These are phyloP conservation scores for Cheilosia pagana DNA, from an alignment of 2,888 invertebrate genomes.

Conservation along the genomic window DNA sequence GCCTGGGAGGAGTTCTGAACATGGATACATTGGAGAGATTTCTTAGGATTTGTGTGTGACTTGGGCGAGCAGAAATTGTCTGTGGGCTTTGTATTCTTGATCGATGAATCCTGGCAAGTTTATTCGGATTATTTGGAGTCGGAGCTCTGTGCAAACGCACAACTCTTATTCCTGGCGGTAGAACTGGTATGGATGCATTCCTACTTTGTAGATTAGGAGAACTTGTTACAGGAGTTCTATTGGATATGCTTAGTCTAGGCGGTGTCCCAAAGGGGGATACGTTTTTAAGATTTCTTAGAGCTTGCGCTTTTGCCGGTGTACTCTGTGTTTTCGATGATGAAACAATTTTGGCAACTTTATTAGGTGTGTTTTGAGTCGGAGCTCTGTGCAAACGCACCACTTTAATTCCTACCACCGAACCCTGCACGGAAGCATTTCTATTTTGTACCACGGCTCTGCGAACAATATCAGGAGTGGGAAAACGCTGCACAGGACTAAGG, in stretches of 20 bases:
- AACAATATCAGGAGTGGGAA: constrained; percentile 73
- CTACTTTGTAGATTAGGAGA: constrained; percentile 1
- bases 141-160: constrained; percentile 65
- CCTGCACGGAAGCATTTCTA: constrained; percentile 1
- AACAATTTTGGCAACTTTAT: constrained; percentile 56
- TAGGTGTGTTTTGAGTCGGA: constrained; percentile 50
- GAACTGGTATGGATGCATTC: constrained; percentile 1
- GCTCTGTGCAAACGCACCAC: constrained; percentile 67
- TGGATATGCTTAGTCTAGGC: neutral
- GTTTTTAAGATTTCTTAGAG: constrained; percentile 16
- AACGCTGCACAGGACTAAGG: neutral
- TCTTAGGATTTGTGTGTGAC: constrained; percentile 42
- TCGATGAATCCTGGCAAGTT: constrained; percentile 51
- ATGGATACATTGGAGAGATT: constrained; percentile 32
- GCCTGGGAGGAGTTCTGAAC: constrained; percentile 5
- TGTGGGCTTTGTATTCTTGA: neutral
- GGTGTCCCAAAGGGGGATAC: constrained; percentile 42
- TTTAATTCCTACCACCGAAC: constrained; percentile 12
- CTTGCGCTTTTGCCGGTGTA: neutral
- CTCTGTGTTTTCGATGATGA: neutral
- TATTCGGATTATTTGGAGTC: constrained; percentile 51
- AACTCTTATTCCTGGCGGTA: constrained; percentile 20
- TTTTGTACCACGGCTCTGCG: constrained; percentile 57
- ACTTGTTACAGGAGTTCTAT: too few species aligned
- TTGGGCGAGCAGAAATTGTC: neutral